Evolutionary conservation across 2,113 vertebrate species (phyloP).

Genomic region (Ailurus styani): DNA sequence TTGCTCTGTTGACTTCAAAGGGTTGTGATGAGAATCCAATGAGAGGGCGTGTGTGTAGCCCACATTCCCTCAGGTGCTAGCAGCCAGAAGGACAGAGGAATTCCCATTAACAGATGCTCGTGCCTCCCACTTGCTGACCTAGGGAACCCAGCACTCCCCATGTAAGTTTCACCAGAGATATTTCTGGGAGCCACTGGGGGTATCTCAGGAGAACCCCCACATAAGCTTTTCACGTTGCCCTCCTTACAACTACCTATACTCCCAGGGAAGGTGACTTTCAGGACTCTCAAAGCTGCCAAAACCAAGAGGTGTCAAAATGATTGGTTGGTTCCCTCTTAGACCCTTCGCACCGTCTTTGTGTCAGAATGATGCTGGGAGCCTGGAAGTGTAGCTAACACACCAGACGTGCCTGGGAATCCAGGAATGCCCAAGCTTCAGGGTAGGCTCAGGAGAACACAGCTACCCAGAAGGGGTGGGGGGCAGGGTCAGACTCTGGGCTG

Average conservation of each 20-base stretch:
- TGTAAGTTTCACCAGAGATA: not conserved
- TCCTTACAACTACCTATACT: not conserved
- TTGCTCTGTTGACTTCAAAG: not conserved
- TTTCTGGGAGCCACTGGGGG: not conserved
- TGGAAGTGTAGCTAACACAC: not conserved
- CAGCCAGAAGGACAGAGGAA: not conserved
- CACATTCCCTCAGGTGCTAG: not conserved
- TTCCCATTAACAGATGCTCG: not conserved
- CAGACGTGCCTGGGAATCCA: not conserved
- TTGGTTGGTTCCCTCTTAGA: not conserved
- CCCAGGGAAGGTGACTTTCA: not conserved
- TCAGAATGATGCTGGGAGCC: not conserved
- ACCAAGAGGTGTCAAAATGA: not conserved
- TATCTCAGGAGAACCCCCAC: not conserved
- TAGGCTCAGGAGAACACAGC: not conserved
- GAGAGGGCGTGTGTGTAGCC: not conserved
- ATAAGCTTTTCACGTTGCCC: not conserved
- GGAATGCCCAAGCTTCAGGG: not conserved
- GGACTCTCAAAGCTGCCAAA: not conserved
- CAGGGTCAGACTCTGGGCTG: not conserved
- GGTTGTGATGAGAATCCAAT: not conserved
- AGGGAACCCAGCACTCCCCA: not conserved
- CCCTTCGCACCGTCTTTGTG: accelerated
- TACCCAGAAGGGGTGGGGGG: accelerated
- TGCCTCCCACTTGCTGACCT: not conserved